phyloP scores from a whole-genome alignment of 2,888 invertebrate genomes.

The Temnothorax rugatulus region DNA sequence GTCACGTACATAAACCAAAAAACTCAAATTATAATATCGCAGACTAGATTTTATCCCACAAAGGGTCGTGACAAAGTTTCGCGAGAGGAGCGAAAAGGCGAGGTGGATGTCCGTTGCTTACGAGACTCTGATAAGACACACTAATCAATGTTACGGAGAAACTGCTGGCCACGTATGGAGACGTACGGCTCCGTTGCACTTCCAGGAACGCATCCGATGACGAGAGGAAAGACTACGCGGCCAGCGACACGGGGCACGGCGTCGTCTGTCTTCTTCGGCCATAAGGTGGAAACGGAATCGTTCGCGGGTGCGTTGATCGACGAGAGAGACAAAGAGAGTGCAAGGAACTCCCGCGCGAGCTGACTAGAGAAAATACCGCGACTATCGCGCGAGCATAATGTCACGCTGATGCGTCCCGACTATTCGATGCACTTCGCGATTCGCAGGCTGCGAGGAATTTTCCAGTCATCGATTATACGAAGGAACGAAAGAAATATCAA shows the following conservation, averaged over 20 bases:
- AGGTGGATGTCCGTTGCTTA: slow-evolving; percentile 40
- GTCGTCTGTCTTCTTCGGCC: slow-evolving; percentile 50
- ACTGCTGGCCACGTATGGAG: slow-evolving; percentile 57
- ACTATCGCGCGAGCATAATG: slow-evolving; percentile 71
- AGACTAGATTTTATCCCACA: neutral
- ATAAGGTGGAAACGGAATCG: slow-evolving; percentile 52
- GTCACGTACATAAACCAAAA: too few species aligned
- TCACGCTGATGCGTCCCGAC: slow-evolving; percentile 40
- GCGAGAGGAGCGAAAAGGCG: slow-evolving; percentile 12
- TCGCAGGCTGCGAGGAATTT: neutral
- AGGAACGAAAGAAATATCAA: neutral
- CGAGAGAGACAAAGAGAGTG: slow-evolving; percentile 64
- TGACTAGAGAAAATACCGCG: slow-evolving; percentile 71
- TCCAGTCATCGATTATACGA: neutral
- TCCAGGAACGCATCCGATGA: slow-evolving; percentile 70
- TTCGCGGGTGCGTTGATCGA: slow-evolving; percentile 30
- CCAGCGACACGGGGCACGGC: slow-evolving; percentile 54
- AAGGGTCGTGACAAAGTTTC: neutral
- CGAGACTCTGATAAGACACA: slow-evolving; percentile 61
- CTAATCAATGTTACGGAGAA: slow-evolving; percentile 68
- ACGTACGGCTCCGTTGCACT: slow-evolving; percentile 62
- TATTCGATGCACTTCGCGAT: slow-evolving; percentile 40
- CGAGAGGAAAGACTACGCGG: slow-evolving; percentile 71
- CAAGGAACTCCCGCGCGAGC: slow-evolving; percentile 70
- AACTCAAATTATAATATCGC: neutral